These are phyloP conservation scores for Plagodis pulveraria DNA, from an alignment of 2,888 invertebrate genomes.

Conservation along the genomic window DNA sequence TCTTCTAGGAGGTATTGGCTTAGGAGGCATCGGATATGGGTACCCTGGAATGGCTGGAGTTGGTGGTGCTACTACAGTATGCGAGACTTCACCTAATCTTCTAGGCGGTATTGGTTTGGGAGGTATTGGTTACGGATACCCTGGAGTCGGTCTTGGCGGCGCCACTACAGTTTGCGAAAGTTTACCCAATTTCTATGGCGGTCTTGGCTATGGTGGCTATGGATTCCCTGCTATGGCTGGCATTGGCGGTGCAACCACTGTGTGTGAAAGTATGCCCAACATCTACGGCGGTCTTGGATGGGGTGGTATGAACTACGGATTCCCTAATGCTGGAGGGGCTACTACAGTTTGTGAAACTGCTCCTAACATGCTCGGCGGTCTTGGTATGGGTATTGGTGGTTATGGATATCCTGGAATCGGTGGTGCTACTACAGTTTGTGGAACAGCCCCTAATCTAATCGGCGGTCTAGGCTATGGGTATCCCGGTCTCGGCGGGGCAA, in stretches of 20 bases:
- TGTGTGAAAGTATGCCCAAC: constrained; percentile 29
- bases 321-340: constrained; percentile 15
- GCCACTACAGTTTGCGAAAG: constrained; percentile 28
- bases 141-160: constrained; percentile 6
- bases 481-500: constrained; percentile 16
- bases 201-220: background rate
- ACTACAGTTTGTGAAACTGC: constrained; percentile 38
- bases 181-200: constrained; percentile 13
- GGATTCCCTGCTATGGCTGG: constrained; percentile 1
- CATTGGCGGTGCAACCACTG: constrained; percentile 22
- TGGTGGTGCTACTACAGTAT: constrained; percentile 2
- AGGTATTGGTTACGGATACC: constrained; percentile 12
- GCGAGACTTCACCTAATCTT: no score
- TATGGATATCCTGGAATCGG: constrained; percentile 12
- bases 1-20: constrained; percentile 18
- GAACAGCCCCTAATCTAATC: constrained; percentile 29
- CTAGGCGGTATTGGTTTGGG: constrained; percentile 6
- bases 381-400: constrained; percentile 13
- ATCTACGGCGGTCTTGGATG: constrained; percentile 8
- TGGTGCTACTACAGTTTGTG: constrained; percentile 31
- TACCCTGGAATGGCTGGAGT: constrained; percentile 24
- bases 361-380: constrained; percentile 24
- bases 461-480: constrained; percentile 10
- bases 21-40: constrained; percentile 4
- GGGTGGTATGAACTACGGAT: constrained; percentile 7